phyloP scores from a whole-genome alignment of 2,888 invertebrate genomes.

The Macropis europaea region DNA sequence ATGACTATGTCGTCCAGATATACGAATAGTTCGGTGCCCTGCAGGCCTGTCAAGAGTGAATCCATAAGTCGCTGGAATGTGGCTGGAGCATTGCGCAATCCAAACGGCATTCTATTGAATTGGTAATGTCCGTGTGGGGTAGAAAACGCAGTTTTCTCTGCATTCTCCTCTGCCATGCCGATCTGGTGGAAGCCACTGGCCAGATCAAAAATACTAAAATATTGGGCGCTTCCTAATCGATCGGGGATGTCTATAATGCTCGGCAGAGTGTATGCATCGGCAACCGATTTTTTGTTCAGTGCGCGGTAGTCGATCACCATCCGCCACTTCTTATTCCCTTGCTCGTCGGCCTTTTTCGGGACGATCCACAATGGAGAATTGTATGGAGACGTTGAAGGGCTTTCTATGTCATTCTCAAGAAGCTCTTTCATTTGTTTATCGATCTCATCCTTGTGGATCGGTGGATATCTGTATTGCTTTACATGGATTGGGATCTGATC shows the following conservation, averaged over 20 bases:
- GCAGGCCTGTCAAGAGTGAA: not conserved
- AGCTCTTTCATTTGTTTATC: not conserved
- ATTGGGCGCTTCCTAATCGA: not conserved
- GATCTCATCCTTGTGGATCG: conserved; percentile 16
- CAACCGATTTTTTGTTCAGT: not conserved
- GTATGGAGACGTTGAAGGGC: not conserved
- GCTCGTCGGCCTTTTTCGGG: not conserved
- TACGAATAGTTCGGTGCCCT: not conserved
- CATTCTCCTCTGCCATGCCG: not conserved
- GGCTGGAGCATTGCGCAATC: not conserved
- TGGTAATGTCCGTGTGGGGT: not conserved
- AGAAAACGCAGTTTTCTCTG: not conserved
- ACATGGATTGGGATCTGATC: not conserved
- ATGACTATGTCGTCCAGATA: not conserved
- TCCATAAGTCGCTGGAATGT: not conserved
- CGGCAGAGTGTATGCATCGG: not conserved
- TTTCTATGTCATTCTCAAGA: not conserved
- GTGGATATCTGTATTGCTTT: not conserved
- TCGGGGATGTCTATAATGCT: not conserved
- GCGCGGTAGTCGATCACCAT: not conserved
- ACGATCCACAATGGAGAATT: conserved; percentile 1
- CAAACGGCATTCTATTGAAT: not conserved
- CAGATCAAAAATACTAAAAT: not conserved
- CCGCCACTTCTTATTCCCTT: not conserved
- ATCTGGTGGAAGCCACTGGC: not conserved